Percentiles rank a stretch among this genome's conserved stretches.
phyloP scores from a whole-genome alignment of 2,113 vertebrate species.

The Anolis carolinensis region DNA sequence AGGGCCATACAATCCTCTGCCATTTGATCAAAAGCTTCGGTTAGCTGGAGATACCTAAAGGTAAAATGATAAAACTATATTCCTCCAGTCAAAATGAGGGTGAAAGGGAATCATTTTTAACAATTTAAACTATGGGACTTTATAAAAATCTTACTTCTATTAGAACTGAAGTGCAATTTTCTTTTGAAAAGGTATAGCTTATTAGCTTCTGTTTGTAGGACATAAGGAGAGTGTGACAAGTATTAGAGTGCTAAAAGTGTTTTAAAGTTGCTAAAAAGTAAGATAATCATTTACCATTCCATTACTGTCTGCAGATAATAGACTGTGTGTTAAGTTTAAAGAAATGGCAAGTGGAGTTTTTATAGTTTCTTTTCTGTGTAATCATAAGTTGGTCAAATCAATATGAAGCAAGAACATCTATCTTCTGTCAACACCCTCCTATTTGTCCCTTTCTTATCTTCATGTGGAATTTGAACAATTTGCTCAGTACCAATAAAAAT shows the following conservation, averaged over 20 bases:
- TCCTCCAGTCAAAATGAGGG: background rate
- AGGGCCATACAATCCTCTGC: no score
- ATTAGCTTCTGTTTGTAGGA: constrained; percentile 9
- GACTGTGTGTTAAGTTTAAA: background rate
- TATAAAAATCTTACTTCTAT: background rate
- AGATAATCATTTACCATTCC: background rate
- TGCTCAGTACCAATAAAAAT: background rate
- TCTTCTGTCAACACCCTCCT: background rate
- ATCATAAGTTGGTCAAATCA: accelerated
- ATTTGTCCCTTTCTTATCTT: background rate
- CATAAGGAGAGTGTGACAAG: background rate
- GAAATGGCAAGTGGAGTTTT: background rate
- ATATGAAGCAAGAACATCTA: background rate
- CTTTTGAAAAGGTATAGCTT: constrained; percentile 10
- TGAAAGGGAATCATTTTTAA: background rate
- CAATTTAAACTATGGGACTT: constrained; percentile 12
- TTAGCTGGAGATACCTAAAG: background rate
- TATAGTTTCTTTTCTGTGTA: constrained; percentile 26
- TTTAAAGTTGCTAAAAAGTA: constrained; percentile 23
- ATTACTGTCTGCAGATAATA: constrained; percentile 4
- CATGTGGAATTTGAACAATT: background rate
- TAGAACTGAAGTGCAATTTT: background rate
- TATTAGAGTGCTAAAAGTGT: constrained; percentile 9
- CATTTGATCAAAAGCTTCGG: background rate
- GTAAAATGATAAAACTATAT: background rate